A percentile compares a stretch with the other conserved stretches of the same genome.
Evolutionary conservation across 2,113 vertebrate genomes (phyloP).

Genomic region (Urocolius indicus): DNA sequence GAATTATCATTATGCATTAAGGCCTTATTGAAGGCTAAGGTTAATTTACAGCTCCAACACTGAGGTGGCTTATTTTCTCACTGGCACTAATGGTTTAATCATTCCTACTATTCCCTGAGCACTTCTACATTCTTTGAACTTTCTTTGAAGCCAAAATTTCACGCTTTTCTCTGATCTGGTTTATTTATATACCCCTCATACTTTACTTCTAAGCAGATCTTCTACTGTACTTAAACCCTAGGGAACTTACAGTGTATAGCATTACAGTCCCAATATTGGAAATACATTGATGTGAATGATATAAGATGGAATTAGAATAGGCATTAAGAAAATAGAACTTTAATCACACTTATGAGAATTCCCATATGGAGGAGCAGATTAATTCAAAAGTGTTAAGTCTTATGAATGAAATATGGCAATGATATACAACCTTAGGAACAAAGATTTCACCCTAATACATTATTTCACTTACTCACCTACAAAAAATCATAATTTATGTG

Average conservation of each 20-base stretch:
- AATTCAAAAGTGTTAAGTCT: not conserved
- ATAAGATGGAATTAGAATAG: not conserved
- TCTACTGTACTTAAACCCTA: not conserved
- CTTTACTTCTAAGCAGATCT: not conserved
- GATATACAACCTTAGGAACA: not conserved
- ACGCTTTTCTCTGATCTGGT: slow-evolving; percentile 14
- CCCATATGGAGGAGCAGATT: not conserved
- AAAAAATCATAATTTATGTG: not conserved
- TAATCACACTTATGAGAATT: slow-evolving; percentile 3
- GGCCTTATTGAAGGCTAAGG: not conserved
- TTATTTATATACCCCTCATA: slow-evolving; percentile 18
- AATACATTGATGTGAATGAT: not conserved
- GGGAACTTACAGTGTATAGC: not conserved
- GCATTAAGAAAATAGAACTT: not conserved
- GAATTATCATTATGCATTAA: not conserved
- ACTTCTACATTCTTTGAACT: slow-evolving; percentile 30
- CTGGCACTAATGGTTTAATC: slow-evolving; percentile 19
- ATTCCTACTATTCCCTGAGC: slow-evolving; percentile 17
- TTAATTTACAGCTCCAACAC: not conserved
- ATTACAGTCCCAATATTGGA: not conserved
- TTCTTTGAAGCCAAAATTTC: slow-evolving; percentile 43
- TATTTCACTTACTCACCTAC: not conserved
- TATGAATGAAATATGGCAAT: slow-evolving; percentile 4
- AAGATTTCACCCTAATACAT: not conserved
- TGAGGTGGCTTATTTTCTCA: not conserved